These are phyloP conservation scores for Callopanchax toddi DNA, from an alignment of 2,113 vertebrate species.

Conservation along the genomic window DNA sequence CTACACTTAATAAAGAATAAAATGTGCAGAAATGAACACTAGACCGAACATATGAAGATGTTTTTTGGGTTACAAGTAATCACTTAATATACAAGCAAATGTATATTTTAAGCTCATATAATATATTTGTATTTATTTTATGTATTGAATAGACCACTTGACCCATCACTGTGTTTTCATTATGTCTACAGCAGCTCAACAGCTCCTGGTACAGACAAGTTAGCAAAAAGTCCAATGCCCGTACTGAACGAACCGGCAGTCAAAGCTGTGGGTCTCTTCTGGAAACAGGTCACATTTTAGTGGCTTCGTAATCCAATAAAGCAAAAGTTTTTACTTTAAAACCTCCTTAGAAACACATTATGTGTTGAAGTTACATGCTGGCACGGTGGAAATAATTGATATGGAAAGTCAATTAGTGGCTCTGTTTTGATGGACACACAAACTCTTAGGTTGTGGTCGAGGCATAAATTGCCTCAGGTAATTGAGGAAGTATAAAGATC, in stretches of 20 bases:
- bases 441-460: neutral
- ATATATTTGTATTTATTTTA: no score
- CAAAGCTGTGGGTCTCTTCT: neutral
- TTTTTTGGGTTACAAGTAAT: no score
- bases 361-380: neutral
- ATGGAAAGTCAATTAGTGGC: neutral
- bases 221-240: neutral
- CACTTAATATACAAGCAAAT: no score
- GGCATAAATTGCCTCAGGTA: neutral
- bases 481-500: neutral
- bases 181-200: no score
- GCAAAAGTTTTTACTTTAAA: neutral
- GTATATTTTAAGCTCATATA: no score
- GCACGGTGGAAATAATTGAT: neutral
- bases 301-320: neutral
- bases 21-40: no score
- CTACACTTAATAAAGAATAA: no score
- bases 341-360: neutral
- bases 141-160: no score
- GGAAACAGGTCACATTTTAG: neutral
- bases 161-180: no score
- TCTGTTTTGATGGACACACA: neutral
- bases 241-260: neutral
- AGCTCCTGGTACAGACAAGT: no score
- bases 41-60: no score